Base-by-base conservation (phyloP, 2,888 invertebrate genomes). In the Ophioninae sp. region DNA sequence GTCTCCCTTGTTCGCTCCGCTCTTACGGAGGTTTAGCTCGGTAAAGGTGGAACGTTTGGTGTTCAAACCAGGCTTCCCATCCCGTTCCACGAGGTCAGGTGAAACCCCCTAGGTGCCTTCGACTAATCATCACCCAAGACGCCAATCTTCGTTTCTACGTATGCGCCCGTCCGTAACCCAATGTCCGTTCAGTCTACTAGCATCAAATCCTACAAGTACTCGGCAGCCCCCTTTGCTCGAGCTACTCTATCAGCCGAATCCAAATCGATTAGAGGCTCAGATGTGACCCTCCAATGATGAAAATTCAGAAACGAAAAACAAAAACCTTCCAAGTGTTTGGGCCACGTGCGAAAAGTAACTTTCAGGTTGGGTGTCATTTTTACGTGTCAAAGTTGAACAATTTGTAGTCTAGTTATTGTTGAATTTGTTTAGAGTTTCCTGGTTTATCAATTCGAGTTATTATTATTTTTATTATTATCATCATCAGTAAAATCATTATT, bases 61-160 rank as follows among this genome's bases (percentile, higher is more conserved):
- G 88, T 88, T 74, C 88, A 88, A 82, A 85, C 86, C 44, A 86
- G 91, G 91, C 89, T 91, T 90, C 91, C 2, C 30, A 79, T 76
- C 71, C 72, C 75, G 63, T 58, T 76, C 71, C 9, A 64, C 72
- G 65, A 72, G 79, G 76, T 79, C 82, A 85, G 87, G 89, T 86
- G 90, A 91, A 92, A 89, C 90, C 92, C 86, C 87, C 81, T 76
- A 86, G 87, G 85, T 90, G 91, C 90, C 86, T 85, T 86, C 89
- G 87, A 90, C 90, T 91, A 91, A 92, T 92, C 91, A 91, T 88
- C 90, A 88, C 89, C 76, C 89, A 87, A 89, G 89, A 88, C 86
- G 87, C 82, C 87, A 85, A 88, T 87, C 85, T 85, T 82, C 83
- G 83, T 84, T 74, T 80, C 76, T 76, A 71, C 64, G 79, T 76